phyloP scores from a whole-genome alignment of 2,888 invertebrate genomes.

The Cybosia mesomella region DNA sequence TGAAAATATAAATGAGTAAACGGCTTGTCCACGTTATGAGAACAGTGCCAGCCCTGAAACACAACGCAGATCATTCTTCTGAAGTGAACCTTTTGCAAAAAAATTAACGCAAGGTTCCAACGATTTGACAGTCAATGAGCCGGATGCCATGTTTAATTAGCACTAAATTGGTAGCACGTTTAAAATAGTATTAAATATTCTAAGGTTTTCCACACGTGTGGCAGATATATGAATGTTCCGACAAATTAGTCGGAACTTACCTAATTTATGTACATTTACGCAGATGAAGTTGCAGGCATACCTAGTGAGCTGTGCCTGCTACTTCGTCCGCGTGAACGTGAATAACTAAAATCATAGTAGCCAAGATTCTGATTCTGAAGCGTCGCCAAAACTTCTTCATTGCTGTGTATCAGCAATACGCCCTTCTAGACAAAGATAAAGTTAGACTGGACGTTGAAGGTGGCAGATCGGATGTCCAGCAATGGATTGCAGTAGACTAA shows the following conservation, averaged over 20 bases:
- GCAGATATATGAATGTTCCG: neutral
- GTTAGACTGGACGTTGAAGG: too few relatives aligned
- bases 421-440: too few relatives aligned
- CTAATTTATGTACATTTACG: neutral
- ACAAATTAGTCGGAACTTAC: neutral
- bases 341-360: too few relatives aligned
- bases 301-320: too few relatives aligned
- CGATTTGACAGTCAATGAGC: constrained; percentile 81
- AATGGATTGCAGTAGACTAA: too few relatives aligned
- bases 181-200: constrained; percentile 43
- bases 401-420: too few relatives aligned
- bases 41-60: constrained; percentile 41
- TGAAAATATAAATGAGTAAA: neutral
- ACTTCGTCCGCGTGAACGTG: too few relatives aligned
- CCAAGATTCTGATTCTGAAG: too few relatives aligned
- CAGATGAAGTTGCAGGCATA: too few relatives aligned
- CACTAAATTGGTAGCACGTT: constrained; percentile 77
- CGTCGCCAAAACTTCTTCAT: too few relatives aligned
- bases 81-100: constrained; percentile 71
- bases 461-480: too few relatives aligned
- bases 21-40: constrained; percentile 49
- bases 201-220: constrained; percentile 20
- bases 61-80: constrained; percentile 61
- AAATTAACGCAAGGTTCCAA: constrained; percentile 62
- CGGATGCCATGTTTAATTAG: constrained; percentile 83